Conservation (phyloP, 1,140 invertebrate genomes). For the Hermetia illucens region DNA sequence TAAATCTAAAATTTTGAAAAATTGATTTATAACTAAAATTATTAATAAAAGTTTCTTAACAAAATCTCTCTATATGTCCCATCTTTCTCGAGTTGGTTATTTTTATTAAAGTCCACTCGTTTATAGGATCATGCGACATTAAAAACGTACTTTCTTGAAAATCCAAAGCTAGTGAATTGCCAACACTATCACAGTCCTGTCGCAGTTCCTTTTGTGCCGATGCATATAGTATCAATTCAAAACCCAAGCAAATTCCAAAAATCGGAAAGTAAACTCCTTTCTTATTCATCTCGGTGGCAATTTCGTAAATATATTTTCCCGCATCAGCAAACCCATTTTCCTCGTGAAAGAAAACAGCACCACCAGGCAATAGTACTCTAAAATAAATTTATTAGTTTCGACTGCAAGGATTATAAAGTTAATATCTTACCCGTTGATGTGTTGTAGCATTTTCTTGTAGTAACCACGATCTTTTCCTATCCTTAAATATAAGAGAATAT, state of each 20-base stretch:
- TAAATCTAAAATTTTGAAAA: no score
- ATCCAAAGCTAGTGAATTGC: constrained; percentile 43
- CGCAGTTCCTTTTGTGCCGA: constrained; percentile 41
- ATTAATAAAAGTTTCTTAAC: no score
- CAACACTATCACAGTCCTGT: constrained; percentile 37
- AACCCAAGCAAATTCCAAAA: constrained; percentile 73
- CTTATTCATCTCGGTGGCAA: constrained; percentile 47
- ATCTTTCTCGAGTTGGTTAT: no score
- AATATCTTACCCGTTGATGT: constrained; percentile 49
- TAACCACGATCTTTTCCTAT: constrained; percentile 41
- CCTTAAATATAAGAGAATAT: constrained; percentile 41
- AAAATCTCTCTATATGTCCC: no score
- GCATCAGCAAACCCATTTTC: constrained; percentile 52
- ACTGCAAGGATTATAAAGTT: no score
- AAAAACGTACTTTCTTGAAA: constrained; percentile 42
- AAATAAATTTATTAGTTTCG: no score
- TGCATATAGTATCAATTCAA: constrained; percentile 59
- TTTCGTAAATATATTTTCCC: constrained; percentile 44
- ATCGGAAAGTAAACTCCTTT: constrained; percentile 60
- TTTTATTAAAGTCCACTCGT: no score
- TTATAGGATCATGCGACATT: no score
- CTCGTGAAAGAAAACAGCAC: constrained; percentile 42
- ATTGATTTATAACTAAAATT: no score
- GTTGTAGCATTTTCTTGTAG: constrained; percentile 39
- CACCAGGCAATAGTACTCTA: constrained; percentile 61